Percentiles rank a stretch among this genome's conserved stretches.
Evolutionary conservation across 2,797 vertebrate species (phyloP).

Genomic region (Distichodus sexfasciatus): DNA sequence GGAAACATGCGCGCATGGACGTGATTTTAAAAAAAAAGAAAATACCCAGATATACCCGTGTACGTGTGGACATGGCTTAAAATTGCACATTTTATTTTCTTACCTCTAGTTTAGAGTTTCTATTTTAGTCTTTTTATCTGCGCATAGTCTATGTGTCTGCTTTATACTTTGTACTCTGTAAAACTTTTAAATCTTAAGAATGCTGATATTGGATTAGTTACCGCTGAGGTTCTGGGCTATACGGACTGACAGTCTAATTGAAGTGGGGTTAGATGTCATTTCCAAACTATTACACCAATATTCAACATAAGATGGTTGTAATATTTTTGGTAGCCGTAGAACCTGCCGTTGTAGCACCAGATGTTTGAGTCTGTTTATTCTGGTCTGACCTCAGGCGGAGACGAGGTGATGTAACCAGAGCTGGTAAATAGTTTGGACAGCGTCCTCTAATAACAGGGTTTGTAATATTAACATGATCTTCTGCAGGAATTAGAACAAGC

Average conservation of each 20-base stretch:
- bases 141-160: too few relatives aligned
- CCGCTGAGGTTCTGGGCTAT: slow-evolving; percentile 5
- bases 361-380: slow-evolving; percentile 46
- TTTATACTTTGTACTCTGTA: too few relatives aligned
- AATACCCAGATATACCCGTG: too few relatives aligned
- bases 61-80: too few relatives aligned
- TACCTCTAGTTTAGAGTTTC: too few relatives aligned
- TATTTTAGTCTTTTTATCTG: too few relatives aligned
- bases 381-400: slow-evolving; percentile 51
- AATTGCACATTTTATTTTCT: too few relatives aligned
- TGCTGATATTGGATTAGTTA: slow-evolving; percentile 5
- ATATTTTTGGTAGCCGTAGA: slow-evolving; percentile 25
- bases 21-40: too few relatives aligned
- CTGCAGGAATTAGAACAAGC: slow-evolving; percentile 43
- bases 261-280: slow-evolving; percentile 7
- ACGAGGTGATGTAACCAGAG: slow-evolving; percentile 52
- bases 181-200: neutral
- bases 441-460: slow-evolving; percentile 47
- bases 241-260: neutral
- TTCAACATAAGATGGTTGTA: slow-evolving; percentile 4
- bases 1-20: too few relatives aligned
- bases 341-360: slow-evolving; percentile 22
- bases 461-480: slow-evolving; percentile 52
- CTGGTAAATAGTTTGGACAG: slow-evolving; percentile 53
- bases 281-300: slow-evolving; percentile 17